These are phyloP conservation scores for Mythimna ferrago DNA, from an alignment of 2,888 invertebrate species.

Conservation along the genomic window DNA sequence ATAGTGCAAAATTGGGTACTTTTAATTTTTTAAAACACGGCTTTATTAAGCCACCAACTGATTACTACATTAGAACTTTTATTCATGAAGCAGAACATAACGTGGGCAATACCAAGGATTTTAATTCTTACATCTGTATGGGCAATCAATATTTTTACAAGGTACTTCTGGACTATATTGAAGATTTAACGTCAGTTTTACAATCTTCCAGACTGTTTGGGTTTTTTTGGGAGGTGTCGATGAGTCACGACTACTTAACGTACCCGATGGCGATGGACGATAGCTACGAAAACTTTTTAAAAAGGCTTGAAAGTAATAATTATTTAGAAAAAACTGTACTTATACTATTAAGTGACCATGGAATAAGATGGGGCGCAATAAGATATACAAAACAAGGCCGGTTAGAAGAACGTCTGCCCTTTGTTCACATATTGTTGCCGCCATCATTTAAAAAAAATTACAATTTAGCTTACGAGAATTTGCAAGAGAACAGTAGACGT, in stretches of 20 bases:
- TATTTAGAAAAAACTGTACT: conserved; percentile 93
- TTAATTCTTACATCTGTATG: conserved; percentile 93
- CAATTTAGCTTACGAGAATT: conserved; percentile 91
- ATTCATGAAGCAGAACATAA: conserved; percentile 92
- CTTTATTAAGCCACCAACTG: conserved; percentile 95
- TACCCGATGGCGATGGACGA: conserved; percentile 94
- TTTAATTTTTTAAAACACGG: conserved; percentile 96
- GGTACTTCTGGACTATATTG: conserved; percentile 93
- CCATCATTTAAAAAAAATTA: conserved; percentile 92
- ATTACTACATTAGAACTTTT: conserved; percentile 95
- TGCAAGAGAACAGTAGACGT: conserved; percentile 92
- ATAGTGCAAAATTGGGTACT: conserved; percentile 94
- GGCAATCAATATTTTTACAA: conserved; percentile 93
- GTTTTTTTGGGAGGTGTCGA: conserved; percentile 95
- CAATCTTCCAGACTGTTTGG: conserved; percentile 93
- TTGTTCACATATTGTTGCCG: conserved; percentile 94
- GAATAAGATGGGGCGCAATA: conserved; percentile 96
- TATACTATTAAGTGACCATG: conserved; percentile 97
- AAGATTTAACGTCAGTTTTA: conserved; percentile 91
- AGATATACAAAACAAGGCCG: conserved; percentile 96
- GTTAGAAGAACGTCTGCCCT: conserved; percentile 96
- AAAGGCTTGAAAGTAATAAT: conserved; percentile 85
- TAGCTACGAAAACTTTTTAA: conserved; percentile 91
- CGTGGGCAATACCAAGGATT: conserved; percentile 92
- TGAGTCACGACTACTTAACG: conserved; percentile 96